phyloP scores from a whole-genome alignment of 2,888 invertebrate species.

The Andrena camellia region DNA sequence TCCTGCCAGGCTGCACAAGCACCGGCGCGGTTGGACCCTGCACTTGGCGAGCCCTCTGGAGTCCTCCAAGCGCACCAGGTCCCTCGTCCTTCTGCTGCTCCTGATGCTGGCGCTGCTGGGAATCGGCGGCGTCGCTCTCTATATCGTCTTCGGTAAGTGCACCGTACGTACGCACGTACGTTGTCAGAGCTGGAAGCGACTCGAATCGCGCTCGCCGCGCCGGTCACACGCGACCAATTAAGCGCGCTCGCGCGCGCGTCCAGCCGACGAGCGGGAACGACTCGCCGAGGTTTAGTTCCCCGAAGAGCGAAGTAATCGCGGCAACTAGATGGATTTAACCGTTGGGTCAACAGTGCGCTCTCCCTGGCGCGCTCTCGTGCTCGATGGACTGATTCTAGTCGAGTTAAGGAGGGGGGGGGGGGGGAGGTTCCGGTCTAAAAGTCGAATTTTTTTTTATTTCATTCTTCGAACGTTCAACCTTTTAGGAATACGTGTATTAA shows the following conservation, averaged over 20 bases:
- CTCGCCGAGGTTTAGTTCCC: constrained; percentile 52
- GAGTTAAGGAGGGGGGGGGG: too few relatives aligned
- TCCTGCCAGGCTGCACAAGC: constrained; percentile 81
- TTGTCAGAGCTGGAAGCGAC: too few relatives aligned
- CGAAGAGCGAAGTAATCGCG: constrained; percentile 53
- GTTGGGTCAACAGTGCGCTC: constrained; percentile 52
- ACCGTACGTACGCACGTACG: too few relatives aligned
- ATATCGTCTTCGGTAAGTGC: constrained; percentile 82
- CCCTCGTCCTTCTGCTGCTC: constrained; percentile 77
- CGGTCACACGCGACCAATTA: constrained; percentile 27
- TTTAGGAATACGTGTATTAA: too few relatives aligned
- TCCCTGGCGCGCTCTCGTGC: constrained; percentile 20
- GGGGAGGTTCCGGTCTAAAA: too few relatives aligned
- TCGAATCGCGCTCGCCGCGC: too few relatives aligned
- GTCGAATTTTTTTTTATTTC: too few relatives aligned
- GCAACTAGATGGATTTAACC: constrained; percentile 61
- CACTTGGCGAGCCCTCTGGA: constrained; percentile 80
- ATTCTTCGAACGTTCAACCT: too few relatives aligned
- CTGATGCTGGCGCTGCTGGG: constrained; percentile 79
- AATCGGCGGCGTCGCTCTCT: constrained; percentile 81
- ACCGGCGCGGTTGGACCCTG: constrained; percentile 82
- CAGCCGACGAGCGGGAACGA: constrained; percentile 5
- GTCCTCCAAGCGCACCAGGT: constrained; percentile 78
- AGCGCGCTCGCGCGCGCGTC: constrained; percentile 1
- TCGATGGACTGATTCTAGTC: constrained; percentile 24